Base-by-base conservation (phyloP, 2,888 invertebrate genomes). In the Acleris holmiana region DNA sequence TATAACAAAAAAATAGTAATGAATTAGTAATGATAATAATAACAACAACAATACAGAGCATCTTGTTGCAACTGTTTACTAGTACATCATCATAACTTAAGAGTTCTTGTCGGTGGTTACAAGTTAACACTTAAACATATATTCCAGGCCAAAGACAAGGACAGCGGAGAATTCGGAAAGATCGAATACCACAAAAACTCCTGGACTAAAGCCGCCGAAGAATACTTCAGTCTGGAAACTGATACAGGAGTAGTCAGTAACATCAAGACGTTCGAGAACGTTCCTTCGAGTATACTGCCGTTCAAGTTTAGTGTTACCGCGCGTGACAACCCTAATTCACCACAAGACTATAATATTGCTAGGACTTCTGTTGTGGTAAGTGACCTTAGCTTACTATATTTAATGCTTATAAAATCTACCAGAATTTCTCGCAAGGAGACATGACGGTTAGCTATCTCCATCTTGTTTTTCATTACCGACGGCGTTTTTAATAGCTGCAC, bases 161-260 rank as follows among this genome's bases (percentile, higher is more conserved):
- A 99, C 81, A 96, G 96, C 61, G 97, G 97, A 0, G 95, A 95
- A 69, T 97, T 94, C 81, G 98, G 98, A 1, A 95, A 95, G 77
- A 89, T 98, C 21, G 94, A 95, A 69, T 98, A 97, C 84, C 89
- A 88, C 8, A 91, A 91, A 73, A 91, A 86, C 73, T 92, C 87
- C 0, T 93, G 86, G 93, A 90, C 79, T 41, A 91, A 82, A 76
- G 86, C 84, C 15, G 93, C 86, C 13, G 93, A 93, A 4, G 94
- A 95, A 61, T 96, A 95, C 77, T 97, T 98, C 80, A 88, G 93
- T 29, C 94, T 98, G 29, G 96, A 97, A 69, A 83, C 94, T 0
- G 94, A 94, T 18, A 95, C 96, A 0, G 98, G 98, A 0, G 94
- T 96, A 35, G 93, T 98, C 2, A 95, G 94, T 61, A 97, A 96